These are phyloP conservation scores for Pogonognathellus flavescens DNA, from an alignment of 1,140 invertebrate species.

Conservation along the genomic window DNA sequence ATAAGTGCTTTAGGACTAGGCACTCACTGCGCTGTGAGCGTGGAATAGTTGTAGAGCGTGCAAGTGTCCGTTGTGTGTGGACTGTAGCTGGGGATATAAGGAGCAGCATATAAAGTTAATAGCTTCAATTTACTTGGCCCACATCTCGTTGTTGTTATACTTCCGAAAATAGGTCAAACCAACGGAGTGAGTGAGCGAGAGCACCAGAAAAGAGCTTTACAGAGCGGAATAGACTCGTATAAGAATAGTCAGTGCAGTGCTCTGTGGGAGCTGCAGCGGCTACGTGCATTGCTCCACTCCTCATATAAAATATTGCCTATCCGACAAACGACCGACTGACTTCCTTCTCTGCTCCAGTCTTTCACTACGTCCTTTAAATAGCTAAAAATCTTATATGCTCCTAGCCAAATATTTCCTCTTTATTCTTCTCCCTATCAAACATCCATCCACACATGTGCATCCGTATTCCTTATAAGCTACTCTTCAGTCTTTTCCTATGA, in stretches of 20 bases:
- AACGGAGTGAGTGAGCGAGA: slow-evolving; percentile 12
- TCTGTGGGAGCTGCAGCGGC: not conserved
- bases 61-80: not conserved
- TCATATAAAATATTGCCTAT: not conserved
- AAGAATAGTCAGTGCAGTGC: not conserved
- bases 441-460: no score
- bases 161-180: slow-evolving; percentile 58
- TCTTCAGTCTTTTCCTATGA: no score
- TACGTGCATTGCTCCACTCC: not conserved
- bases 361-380: not conserved
- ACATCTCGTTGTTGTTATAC: slow-evolving; percentile 53
- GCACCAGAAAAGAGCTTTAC: not conserved
- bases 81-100: not conserved
- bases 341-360: slow-evolving; percentile 9
- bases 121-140: slow-evolving; percentile 51
- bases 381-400: no score
- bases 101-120: not conserved
- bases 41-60: not conserved
- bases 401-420: no score
- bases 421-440: no score
- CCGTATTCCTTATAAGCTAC: no score
- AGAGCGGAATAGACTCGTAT: not conserved
- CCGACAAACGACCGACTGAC: not conserved
- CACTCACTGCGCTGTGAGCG: not conserved
- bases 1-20: not conserved